Percentiles rank a stretch among this genome's conserved stretches.
phyloP scores from a whole-genome alignment of 2,113 vertebrate species.

The Microtus richardsoni region DNA sequence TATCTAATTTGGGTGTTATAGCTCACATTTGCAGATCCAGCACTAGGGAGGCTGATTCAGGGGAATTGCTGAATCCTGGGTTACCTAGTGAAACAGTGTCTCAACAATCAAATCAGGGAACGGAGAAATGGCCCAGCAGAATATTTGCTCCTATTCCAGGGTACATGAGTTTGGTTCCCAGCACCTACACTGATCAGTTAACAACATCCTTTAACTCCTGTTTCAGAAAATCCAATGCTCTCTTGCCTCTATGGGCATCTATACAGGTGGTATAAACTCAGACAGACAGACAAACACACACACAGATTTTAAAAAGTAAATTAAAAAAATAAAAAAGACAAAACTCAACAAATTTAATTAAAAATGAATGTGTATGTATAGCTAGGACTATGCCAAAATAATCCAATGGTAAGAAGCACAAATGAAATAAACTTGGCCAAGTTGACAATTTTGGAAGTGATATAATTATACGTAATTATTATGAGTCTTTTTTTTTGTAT shows the following conservation, averaged over 20 bases:
- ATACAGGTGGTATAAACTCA: neutral
- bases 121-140: neutral
- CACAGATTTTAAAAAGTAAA: neutral
- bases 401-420: neutral
- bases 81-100: neutral
- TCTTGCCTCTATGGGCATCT: neutral
- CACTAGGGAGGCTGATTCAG: neutral
- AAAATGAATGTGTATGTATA: neutral
- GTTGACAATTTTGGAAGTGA: neutral
- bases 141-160: neutral
- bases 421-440: constrained; percentile 24
- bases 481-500: neutral
- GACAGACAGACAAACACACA: neutral
- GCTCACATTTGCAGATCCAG: neutral
- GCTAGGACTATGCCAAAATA: constrained; percentile 45
- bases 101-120: neutral
- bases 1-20: neutral
- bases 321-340: neutral
- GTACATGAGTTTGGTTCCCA: neutral
- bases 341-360: neutral
- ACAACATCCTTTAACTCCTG: neutral
- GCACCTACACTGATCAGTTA: neutral
- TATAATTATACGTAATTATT: neutral
- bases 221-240: neutral
- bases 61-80: neutral